Percentiles rank a stretch among this genome's conserved stretches.
These are phyloP conservation scores for Simalia tracyae DNA, from an alignment of 2,797 vertebrate species.

Conservation along the genomic window DNA sequence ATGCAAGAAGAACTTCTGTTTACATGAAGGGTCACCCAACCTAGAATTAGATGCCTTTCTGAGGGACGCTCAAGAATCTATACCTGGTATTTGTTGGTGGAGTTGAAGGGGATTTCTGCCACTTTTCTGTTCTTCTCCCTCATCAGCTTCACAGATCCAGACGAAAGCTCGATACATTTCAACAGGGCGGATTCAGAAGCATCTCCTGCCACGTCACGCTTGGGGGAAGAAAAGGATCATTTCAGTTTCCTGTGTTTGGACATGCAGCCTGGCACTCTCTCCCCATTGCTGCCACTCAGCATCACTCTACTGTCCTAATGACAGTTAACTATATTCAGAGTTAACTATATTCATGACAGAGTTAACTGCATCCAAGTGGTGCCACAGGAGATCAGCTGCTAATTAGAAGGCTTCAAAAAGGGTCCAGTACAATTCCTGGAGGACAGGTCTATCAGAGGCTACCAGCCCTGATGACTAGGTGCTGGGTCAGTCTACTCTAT, in stretches of 20 bases:
- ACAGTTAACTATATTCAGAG: not conserved
- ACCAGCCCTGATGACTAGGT: not conserved
- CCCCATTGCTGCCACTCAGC: not conserved
- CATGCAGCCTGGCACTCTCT: not conserved
- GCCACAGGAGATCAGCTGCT: not conserved
- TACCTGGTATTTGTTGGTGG: conserved; percentile 96
- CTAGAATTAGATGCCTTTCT: not conserved
- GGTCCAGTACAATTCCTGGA: not conserved
- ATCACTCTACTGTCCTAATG: not conserved
- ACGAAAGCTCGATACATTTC: conserved; percentile 90
- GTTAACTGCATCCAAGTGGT: not conserved
- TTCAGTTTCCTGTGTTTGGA: not conserved
- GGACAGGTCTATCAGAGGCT: not conserved
- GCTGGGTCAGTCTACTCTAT: not conserved
- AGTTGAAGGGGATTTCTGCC: conserved; percentile 93
- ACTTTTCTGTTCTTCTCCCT: conserved; percentile 91
- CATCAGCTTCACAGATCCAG: conserved; percentile 83
- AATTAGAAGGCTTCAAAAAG: not conserved
- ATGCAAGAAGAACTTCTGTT: not conserved
- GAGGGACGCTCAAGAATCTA: not conserved
- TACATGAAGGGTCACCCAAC: too few relatives aligned
- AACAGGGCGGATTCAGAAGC: conserved; percentile 90
- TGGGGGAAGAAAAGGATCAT: not conserved
- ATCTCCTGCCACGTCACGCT: conserved; percentile 88
- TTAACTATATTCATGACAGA: not conserved